These are phyloP conservation scores for Stenolophus ochropezus DNA, from an alignment of 2,888 invertebrate species.

Conservation along the genomic window DNA sequence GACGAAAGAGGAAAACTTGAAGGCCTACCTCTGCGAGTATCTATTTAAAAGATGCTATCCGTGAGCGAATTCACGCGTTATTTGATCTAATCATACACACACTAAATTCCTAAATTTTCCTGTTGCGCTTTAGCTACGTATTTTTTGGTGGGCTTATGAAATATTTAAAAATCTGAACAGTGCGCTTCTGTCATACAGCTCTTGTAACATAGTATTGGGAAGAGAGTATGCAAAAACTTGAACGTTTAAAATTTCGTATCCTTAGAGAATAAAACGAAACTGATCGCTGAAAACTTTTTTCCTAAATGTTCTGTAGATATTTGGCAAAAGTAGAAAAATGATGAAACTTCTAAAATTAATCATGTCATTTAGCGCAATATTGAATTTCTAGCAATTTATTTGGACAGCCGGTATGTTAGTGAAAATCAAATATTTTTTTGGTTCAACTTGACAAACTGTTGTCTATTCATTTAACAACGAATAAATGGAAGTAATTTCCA, in stretches of 20 bases:
- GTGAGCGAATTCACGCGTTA: too few relatives aligned
- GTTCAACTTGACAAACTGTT: background rate
- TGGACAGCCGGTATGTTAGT: background rate
- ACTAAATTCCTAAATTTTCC: too few relatives aligned
- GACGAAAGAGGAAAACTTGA: too few relatives aligned
- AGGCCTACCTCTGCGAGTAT: too few relatives aligned
- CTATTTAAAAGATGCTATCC: too few relatives aligned
- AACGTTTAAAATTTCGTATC: constrained; percentile 12
- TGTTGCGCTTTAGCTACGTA: too few relatives aligned
- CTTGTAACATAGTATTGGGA: too few relatives aligned
- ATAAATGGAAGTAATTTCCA: constrained; percentile 17
- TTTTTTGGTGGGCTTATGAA: too few relatives aligned
- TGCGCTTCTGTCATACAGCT: too few relatives aligned
- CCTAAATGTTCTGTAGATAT: background rate
- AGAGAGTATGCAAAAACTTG: background rate
- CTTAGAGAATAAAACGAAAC: background rate
- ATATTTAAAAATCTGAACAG: too few relatives aligned
- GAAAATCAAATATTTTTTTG: constrained; percentile 3
- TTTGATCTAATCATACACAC: too few relatives aligned
- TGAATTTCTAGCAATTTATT: constrained; percentile 25
- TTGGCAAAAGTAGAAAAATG: constrained; percentile 12
- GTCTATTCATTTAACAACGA: constrained; percentile 22
- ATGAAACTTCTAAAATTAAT: constrained; percentile 27
- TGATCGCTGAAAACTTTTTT: constrained; percentile 24
- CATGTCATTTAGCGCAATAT: background rate